Evolutionary conservation across 2,797 vertebrate genomes (phyloP).

Genomic region (Cossypha polioptera): DNA sequence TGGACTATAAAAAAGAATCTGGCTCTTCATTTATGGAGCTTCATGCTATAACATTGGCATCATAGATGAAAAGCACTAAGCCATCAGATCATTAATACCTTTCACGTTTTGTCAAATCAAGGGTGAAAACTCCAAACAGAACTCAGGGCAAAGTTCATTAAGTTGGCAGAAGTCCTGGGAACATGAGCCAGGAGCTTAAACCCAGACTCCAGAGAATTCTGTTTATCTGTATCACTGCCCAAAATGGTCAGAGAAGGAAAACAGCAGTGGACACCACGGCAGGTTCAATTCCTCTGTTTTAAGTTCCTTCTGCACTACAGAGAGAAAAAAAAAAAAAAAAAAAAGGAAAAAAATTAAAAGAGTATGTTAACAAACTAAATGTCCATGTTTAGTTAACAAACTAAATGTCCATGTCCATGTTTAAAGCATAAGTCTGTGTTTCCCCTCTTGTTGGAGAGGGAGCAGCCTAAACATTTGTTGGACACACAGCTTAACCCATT

Average conservation of each 20-base stretch:
- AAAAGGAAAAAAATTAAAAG: too few relatives aligned
- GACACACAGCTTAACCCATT: not conserved
- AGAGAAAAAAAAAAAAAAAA: rapidly evolving
- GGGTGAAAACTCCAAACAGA: constrained; percentile 37
- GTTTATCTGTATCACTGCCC: constrained; percentile 18
- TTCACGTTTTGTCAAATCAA: constrained; percentile 39
- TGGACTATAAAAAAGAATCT: not conserved
- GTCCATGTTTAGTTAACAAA: not conserved
- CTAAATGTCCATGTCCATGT: not conserved
- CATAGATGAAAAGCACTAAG: not conserved
- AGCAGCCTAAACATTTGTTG: not conserved
- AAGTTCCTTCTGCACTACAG: not conserved
- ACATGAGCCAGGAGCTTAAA: not conserved
- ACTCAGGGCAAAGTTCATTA: not conserved
- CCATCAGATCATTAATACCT: constrained; percentile 27
- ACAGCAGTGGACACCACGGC: not conserved
- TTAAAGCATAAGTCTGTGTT: not conserved
- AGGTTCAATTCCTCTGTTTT: not conserved
- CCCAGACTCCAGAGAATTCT: not conserved
- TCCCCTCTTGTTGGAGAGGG: not conserved
- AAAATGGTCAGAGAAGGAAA: constrained; percentile 17
- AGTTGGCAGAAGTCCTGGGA: not conserved
- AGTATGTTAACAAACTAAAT: not conserved
- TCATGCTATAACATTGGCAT: not conserved
- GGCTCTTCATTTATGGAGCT: not conserved